Percentiles rank a stretch among this genome's conserved stretches.
Evolutionary conservation across 2,113 vertebrate genomes (phyloP).

Genomic region (Coptodon rendalli): DNA sequence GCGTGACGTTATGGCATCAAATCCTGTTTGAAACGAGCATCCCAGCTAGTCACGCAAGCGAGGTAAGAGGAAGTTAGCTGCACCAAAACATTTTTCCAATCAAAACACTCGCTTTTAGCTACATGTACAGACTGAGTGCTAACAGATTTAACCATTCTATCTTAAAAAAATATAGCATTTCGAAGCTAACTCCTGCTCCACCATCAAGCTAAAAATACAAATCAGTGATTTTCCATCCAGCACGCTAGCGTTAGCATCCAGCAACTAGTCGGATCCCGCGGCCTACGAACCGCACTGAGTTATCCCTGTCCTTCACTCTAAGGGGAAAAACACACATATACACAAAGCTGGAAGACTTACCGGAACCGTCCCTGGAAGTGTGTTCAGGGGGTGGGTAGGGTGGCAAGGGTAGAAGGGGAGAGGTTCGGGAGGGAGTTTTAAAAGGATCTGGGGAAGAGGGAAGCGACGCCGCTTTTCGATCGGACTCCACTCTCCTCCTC

Average conservation of each 20-base stretch:
- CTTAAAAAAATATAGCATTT: accelerated
- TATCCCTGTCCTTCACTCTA: slow-evolving; percentile 47
- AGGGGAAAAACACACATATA: neutral
- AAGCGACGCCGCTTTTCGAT: slow-evolving; percentile 66
- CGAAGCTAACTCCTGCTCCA: neutral
- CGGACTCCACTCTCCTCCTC: slow-evolving; percentile 73
- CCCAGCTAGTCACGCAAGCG: slow-evolving; percentile 32
- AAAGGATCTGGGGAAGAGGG: slow-evolving; percentile 77
- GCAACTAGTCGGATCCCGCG: slow-evolving; percentile 54
- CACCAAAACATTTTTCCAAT: neutral
- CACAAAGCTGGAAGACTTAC: slow-evolving; percentile 45
- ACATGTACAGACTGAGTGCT: accelerated
- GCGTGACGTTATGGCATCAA: neutral
- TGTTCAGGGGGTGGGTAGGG: slow-evolving; percentile 71
- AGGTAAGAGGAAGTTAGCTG: slow-evolving; percentile 9
- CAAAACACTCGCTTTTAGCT: neutral
- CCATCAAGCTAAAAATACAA: neutral
- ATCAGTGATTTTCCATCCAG: slow-evolving; percentile 31
- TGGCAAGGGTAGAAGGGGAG: slow-evolving; percentile 73
- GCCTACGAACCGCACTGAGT: slow-evolving; percentile 52
- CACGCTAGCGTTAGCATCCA: slow-evolving; percentile 39
- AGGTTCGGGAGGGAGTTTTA: slow-evolving; percentile 76
- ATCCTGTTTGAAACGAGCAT: neutral
- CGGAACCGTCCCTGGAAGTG: slow-evolving; percentile 52
- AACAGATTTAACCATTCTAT: accelerated